A percentile compares a stretch with the other conserved stretches of the same genome.
Evolutionary conservation across 1,140 invertebrate genomes (phyloP).

Genomic region (Drosophila suzukii): DNA sequence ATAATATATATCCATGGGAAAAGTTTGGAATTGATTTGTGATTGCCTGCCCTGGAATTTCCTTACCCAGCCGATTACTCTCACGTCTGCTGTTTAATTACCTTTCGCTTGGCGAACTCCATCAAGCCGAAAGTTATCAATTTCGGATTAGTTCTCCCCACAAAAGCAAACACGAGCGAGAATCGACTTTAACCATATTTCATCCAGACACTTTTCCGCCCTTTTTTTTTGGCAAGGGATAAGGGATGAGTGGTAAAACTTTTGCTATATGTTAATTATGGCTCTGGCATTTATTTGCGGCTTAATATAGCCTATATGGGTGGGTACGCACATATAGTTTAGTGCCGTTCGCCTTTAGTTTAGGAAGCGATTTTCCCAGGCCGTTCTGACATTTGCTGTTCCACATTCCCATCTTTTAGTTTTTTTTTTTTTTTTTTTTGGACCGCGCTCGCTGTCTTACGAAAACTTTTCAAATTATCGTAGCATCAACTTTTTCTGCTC

Average conservation of each 20-base stretch:
- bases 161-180: constrained; percentile 24
- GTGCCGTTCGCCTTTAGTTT: constrained; percentile 49
- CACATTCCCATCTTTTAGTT: constrained; percentile 36
- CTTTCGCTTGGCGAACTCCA: constrained; percentile 35
- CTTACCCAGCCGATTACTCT: constrained; percentile 14
- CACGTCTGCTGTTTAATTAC: constrained; percentile 41
- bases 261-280: constrained; percentile 83
- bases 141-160: constrained; percentile 35
- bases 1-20: constrained; percentile 2
- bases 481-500: constrained; percentile 70
- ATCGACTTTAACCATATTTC: constrained; percentile 49
- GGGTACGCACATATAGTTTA: constrained; percentile 50
- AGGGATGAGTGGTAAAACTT: constrained; percentile 52
- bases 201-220: constrained; percentile 34
- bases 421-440: constrained; percentile 34
- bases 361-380: constrained; percentile 44
- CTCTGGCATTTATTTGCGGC: constrained; percentile 78
- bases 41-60: not conserved
- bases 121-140: constrained; percentile 48
- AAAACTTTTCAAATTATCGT: constrained; percentile 83
- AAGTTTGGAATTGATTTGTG: constrained; percentile 18
- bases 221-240: constrained; percentile 41
- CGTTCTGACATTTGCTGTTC: constrained; percentile 32
- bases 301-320: constrained; percentile 72
- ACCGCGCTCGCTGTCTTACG: constrained; percentile 66